phyloP scores from a whole-genome alignment of 2,113 vertebrate genomes.

The Patagioenas fasciata region DNA sequence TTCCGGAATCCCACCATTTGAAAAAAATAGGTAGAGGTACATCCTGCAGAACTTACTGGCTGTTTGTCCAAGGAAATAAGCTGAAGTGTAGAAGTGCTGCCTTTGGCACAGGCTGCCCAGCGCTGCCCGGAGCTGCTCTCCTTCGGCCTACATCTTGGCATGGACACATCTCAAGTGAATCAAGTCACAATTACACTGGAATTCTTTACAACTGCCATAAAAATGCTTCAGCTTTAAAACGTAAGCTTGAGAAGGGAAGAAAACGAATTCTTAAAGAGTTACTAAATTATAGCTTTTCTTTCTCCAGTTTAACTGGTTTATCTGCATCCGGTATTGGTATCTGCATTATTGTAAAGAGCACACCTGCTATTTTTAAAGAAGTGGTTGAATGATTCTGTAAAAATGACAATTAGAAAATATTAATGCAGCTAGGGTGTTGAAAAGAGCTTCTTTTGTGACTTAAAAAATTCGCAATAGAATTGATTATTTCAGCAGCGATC shows the following conservation, averaged over 20 bases:
- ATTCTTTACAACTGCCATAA: slow-evolving; percentile 43
- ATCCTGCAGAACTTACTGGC: neutral
- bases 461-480: neutral
- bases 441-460: neutral
- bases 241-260: neutral
- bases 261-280: slow-evolving; percentile 35
- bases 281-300: slow-evolving; percentile 7
- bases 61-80: neutral
- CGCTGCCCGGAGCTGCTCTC: too few species aligned
- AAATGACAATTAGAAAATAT: slow-evolving; percentile 57
- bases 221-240: neutral
- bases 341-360: neutral
- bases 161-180: neutral
- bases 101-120: neutral
- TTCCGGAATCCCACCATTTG: neutral
- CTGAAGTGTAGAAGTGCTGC: neutral
- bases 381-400: neutral
- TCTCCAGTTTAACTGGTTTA: neutral
- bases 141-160: neutral
- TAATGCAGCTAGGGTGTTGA: neutral
- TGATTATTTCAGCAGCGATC: neutral
- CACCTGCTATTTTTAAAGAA: slow-evolving; percentile 21
- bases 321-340: neutral
- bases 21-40: neutral
- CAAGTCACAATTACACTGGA: neutral